Conservation (phyloP, 2,888 invertebrate species). For the Antitype chi region DNA sequence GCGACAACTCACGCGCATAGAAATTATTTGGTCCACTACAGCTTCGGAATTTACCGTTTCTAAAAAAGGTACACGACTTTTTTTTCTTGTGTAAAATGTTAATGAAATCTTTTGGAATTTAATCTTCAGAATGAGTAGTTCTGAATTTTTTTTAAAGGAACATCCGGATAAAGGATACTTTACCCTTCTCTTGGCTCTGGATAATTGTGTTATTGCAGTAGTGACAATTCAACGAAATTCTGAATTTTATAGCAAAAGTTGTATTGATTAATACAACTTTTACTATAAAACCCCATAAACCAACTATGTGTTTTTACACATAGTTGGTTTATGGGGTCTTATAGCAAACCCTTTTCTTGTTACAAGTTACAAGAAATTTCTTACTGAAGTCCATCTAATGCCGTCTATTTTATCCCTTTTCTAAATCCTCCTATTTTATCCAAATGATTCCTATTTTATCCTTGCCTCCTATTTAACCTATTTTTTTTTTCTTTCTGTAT, state of each 20-base stretch:
- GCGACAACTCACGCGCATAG: conserved; percentile 56
- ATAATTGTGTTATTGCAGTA: neutral
- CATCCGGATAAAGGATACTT: too few species aligned
- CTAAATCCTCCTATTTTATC: too few species aligned
- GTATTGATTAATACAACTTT: neutral
- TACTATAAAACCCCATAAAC: too few species aligned
- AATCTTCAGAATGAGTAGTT: conserved; percentile 7
- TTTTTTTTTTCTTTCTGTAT: too few species aligned
- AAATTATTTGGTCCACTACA: conserved; percentile 53
- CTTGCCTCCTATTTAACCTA: too few species aligned
- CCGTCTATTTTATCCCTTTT: neutral
- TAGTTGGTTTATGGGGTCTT: neutral
- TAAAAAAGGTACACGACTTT: conserved; percentile 16
- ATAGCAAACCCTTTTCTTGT: neutral
- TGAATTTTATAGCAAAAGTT: neutral
- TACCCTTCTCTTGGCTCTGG: too few species aligned
- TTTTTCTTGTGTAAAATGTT: conserved; percentile 27
- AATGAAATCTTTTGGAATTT: conserved; percentile 23
- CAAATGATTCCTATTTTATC: neutral
- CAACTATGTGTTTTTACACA: neutral
- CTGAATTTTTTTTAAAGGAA: too few species aligned
- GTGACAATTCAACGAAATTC: neutral
- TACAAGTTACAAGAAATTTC: neutral
- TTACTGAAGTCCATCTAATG: too few species aligned
- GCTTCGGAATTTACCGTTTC: conserved; percentile 48